Evolutionary conservation across 2,113 vertebrate species (phyloP).

Genomic region (Hystrix brachyura): DNA sequence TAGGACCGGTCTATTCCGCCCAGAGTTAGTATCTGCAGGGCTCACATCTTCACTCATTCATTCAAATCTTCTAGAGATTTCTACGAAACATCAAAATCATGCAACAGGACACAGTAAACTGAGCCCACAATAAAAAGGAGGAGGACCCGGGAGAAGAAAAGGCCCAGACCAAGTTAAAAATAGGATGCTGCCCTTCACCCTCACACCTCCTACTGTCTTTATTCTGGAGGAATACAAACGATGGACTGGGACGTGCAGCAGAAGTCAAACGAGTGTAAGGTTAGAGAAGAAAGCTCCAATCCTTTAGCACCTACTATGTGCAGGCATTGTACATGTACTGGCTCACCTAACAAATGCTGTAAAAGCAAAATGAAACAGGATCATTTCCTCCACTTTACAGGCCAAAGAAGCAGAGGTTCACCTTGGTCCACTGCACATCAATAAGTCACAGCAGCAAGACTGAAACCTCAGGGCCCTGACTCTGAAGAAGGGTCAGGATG

Average conservation of each 20-base stretch:
- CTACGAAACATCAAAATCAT: neutral
- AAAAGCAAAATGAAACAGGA: neutral
- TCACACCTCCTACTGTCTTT: neutral
- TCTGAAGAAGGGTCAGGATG: neutral
- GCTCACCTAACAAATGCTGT: neutral
- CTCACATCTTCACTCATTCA: neutral
- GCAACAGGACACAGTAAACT: neutral
- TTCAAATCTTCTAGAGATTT: neutral
- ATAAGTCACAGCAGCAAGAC: neutral
- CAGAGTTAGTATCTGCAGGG: neutral
- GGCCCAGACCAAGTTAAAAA: neutral
- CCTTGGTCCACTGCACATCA: neutral
- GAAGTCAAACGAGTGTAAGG: neutral
- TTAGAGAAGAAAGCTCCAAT: neutral
- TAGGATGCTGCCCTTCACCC: neutral
- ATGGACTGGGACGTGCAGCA: neutral
- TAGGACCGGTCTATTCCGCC: rapidly evolving
- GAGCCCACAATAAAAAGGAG: neutral
- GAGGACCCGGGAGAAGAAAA: neutral
- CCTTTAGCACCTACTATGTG: neutral
- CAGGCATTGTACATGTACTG: neutral
- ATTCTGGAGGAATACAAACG: neutral
- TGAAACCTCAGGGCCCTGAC: neutral
- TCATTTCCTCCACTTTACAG: neutral
- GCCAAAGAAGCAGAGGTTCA: neutral